These are phyloP conservation scores for Coendou prehensilis DNA, from an alignment of 2,797 vertebrate species.

Conservation along the genomic window DNA sequence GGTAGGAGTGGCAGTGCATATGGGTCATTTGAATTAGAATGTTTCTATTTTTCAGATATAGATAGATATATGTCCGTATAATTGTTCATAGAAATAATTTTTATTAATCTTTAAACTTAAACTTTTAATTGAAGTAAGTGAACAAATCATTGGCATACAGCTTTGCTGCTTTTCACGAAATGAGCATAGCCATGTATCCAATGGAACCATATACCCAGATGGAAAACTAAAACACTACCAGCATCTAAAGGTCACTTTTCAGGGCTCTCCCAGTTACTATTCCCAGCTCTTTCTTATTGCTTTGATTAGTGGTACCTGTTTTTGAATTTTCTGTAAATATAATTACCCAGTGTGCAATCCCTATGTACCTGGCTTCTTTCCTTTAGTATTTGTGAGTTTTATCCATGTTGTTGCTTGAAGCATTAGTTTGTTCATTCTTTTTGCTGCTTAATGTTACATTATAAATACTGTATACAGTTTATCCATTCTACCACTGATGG, in stretches of 20 bases:
- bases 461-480: neutral
- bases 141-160: neutral
- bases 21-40: slow-evolving; percentile 43
- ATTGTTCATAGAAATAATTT: slow-evolving; percentile 37
- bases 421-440: slow-evolving; percentile 49
- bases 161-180: slow-evolving; percentile 40
- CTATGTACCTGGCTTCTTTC: neutral
- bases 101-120: slow-evolving; percentile 34
- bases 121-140: slow-evolving; percentile 42
- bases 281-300: neutral
- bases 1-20: neutral
- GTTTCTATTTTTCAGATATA: neutral
- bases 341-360: neutral
- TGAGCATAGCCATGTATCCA: neutral
- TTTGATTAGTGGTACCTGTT: slow-evolving; percentile 20
- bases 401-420: slow-evolving; percentile 53
- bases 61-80: neutral
- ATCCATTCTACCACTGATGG: neutral
- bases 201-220: neutral
- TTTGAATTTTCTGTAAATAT: slow-evolving; percentile 60
- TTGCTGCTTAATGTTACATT: slow-evolving; percentile 18
- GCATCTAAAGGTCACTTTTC: neutral
- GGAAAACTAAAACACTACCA: slow-evolving; percentile 18
- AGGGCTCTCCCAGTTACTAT: neutral
- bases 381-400: slow-evolving; percentile 22